Percentiles rank a stretch among this genome's conserved stretches.
These are phyloP conservation scores for Eurytoma adleriae DNA, from an alignment of 2,888 invertebrate genomes.

Conservation along the genomic window DNA sequence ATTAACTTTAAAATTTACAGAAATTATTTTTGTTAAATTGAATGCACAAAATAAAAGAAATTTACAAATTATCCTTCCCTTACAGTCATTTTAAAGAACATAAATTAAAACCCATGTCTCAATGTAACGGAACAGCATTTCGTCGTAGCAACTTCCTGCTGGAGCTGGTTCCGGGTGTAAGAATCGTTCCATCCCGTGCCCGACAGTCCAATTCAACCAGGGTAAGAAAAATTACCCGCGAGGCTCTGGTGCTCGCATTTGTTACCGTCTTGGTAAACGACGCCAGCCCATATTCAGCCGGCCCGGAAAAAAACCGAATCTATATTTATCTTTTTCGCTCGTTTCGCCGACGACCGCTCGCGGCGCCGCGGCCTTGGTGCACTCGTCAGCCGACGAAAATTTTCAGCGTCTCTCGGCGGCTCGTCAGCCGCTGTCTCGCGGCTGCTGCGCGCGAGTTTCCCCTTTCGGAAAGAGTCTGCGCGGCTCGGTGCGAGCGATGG, in stretches of 20 bases:
- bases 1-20: no score
- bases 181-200: background rate
- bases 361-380: constrained; percentile 21
- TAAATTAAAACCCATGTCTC: no score
- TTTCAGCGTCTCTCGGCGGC: background rate
- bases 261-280: constrained; percentile 10
- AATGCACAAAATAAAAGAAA: no score
- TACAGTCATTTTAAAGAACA: no score
- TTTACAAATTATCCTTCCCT: no score
- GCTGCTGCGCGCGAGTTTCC: no score
- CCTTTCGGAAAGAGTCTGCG: no score
- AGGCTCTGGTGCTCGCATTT: constrained; percentile 1
- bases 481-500: no score
- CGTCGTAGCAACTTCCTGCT: no score
- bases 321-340: background rate
- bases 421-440: constrained; percentile 1
- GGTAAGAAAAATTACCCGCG: constrained; percentile 17
- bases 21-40: no score
- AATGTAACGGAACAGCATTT: no score
- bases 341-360: background rate
- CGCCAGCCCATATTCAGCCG: background rate
- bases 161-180: background rate
- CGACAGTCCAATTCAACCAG: constrained; percentile 22
- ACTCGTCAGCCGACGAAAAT: constrained; percentile 10
- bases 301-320: background rate